Base-by-base conservation (phyloP, 2,797 vertebrate species). In the Perodicticus potto region DNA sequence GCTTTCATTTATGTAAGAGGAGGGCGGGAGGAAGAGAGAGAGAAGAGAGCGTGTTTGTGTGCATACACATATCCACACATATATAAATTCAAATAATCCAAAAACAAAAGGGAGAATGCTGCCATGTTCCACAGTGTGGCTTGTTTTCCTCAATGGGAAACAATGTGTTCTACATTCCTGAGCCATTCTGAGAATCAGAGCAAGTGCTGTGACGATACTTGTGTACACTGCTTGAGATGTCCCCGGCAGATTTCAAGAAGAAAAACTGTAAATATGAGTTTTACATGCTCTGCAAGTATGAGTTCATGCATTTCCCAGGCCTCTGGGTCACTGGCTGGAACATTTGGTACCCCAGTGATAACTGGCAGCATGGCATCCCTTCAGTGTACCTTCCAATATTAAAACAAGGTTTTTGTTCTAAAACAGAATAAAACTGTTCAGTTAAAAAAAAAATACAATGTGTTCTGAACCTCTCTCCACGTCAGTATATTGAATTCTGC, bases 351-450 rank as follows among this genome's bases (percentile, higher is more conserved):
- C 97, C 97, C 70, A 23, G 0, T 97, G 90, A 97, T 85, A 97
- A 93, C 95, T 98, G 97, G 97, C 97, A 97, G 98, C 97, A 98
- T 97, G 98, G 96, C 97, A 74, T 96, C 97, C 98, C 98, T 97
- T 93, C 97, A 82, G 96, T 98, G 97, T 97, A 94, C 98, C 97
- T 98, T 97, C 96, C 97, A 95, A 94, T 94, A 85, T 82, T 87
- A 77, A 95, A 98, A 97, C 94, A 97, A 98, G 98, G 96, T 99
- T 99, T 99, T 99, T 99, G 98, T 98, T 98, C 98, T 91, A 96
- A 97, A 92, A 34, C 97, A 96, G 97, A 99, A 98, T 98, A 98
- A 98, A 99, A 98, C 95, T 94, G 92, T 98, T 98, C 32, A 92
- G 94, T 98, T 45, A 45, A 86, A 95, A 96, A 61, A 53, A 53